These are phyloP conservation scores for Cheilosia impressa DNA, from an alignment of 2,888 invertebrate genomes.

Conservation along the genomic window DNA sequence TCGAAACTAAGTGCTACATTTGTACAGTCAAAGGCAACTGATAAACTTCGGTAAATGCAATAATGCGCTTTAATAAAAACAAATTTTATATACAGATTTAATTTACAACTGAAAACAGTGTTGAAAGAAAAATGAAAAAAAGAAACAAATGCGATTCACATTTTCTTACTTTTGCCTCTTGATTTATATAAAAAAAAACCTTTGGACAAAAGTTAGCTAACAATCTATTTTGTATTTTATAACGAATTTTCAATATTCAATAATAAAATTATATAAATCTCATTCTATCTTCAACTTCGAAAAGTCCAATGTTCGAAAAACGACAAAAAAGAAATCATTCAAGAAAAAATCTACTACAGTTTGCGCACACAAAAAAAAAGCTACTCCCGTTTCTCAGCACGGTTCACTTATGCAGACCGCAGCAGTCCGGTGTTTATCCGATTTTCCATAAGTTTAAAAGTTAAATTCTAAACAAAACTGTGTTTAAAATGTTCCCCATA, in stretches of 20 bases:
- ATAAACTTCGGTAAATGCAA: too few relatives aligned
- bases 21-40: too few relatives aligned
- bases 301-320: constrained; percentile 14
- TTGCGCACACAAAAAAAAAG: constrained; percentile 40
- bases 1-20: too few relatives aligned
- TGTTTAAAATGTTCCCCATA: constrained; percentile 43
- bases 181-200: neutral
- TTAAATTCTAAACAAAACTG: constrained; percentile 22
- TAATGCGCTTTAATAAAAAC: too few relatives aligned
- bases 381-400: constrained; percentile 66
- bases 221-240: too few relatives aligned
- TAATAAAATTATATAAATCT: neutral
- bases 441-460: constrained; percentile 55
- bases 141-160: too few relatives aligned
- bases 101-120: neutral
- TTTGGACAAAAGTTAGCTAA: too few relatives aligned
- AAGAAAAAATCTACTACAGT: constrained; percentile 55
- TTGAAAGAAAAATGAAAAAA: neutral
- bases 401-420: constrained; percentile 50
- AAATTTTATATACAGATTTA: too few relatives aligned
- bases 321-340: neutral
- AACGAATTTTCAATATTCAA: neutral
- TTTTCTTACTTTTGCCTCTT: too few relatives aligned
- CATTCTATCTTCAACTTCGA: constrained; percentile 9
- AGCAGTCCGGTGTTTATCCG: constrained; percentile 71